These are phyloP conservation scores for Mohoua ochrocephala DNA, from an alignment of 2,113 vertebrate genomes.

Conservation along the genomic window DNA sequence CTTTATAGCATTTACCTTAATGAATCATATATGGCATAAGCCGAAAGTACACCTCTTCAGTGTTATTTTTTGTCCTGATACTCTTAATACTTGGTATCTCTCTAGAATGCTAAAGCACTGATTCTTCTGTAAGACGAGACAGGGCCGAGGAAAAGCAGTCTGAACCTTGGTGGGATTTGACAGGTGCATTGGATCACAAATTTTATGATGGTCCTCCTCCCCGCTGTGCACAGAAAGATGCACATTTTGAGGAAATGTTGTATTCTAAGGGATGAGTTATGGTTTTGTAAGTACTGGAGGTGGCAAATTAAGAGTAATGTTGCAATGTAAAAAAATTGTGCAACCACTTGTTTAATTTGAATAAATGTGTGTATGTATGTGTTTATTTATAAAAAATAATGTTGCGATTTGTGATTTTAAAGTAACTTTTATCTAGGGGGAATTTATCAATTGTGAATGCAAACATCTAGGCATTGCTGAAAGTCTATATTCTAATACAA, in stretches of 20 bases:
- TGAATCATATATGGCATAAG: not conserved
- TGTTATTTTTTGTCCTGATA: not conserved
- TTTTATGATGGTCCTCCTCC: not conserved
- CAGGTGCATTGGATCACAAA: not conserved
- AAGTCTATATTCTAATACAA: not conserved
- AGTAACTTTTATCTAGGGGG: not conserved
- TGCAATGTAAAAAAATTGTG: not conserved
- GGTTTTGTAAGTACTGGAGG: not conserved
- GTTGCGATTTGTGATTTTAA: not conserved
- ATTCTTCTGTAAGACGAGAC: not conserved
- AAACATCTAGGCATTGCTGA: not conserved
- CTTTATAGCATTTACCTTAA: not conserved
- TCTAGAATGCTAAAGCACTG: not conserved
- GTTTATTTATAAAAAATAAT: not conserved
- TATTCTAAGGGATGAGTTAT: not conserved
- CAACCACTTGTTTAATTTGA: not conserved
- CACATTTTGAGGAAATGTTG: not conserved
- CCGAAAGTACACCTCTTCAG: not conserved
- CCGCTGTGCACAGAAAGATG: not conserved
- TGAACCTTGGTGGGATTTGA: not conserved
- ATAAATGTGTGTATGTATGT: not conserved
- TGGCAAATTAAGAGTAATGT: not conserved
- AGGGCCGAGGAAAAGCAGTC: not conserved
- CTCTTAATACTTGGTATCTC: not conserved
- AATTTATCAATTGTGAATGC: not conserved